A percentile compares a stretch with the other conserved stretches of the same genome.
These are phyloP conservation scores for Argya squamiceps DNA, from an alignment of 2,797 vertebrate genomes.

Conservation along the genomic window DNA sequence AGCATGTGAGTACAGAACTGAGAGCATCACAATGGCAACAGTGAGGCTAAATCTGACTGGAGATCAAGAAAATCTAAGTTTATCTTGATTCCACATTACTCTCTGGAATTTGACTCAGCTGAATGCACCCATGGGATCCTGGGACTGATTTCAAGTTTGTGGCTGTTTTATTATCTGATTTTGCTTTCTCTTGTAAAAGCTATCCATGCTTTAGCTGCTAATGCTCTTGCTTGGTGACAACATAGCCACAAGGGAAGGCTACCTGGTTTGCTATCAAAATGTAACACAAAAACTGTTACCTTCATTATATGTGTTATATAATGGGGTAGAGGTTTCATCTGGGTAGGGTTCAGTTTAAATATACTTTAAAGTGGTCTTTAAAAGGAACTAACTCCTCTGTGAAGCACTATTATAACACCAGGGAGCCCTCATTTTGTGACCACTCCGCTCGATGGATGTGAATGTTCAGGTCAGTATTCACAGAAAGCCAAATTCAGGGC, in stretches of 20 bases:
- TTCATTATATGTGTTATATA: neutral
- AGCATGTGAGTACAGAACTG: neutral
- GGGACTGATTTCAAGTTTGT: neutral
- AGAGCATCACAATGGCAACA: neutral
- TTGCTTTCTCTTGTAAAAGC: neutral
- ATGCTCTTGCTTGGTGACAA: neutral
- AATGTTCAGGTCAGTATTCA: slow-evolving; percentile 34
- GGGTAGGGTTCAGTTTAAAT: slow-evolving; percentile 17
- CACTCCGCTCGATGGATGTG: neutral
- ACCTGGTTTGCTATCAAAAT: neutral
- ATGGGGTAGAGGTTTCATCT: neutral
- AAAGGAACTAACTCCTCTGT: slow-evolving; percentile 21
- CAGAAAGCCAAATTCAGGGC: slow-evolving; percentile 24
- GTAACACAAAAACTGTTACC: neutral
- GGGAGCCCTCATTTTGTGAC: slow-evolving; percentile 34
- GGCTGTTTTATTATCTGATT: neutral
- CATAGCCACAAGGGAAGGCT: neutral
- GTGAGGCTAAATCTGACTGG: neutral
- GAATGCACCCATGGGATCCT: neutral
- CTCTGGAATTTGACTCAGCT: neutral
- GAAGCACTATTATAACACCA: neutral
- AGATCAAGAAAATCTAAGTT: neutral
- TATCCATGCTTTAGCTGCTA: neutral
- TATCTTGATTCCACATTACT: neutral
- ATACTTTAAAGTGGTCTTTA: slow-evolving; percentile 29